These are phyloP conservation scores for Toxotes jaculatrix DNA, from an alignment of 2,113 vertebrate species.

Conservation along the genomic window DNA sequence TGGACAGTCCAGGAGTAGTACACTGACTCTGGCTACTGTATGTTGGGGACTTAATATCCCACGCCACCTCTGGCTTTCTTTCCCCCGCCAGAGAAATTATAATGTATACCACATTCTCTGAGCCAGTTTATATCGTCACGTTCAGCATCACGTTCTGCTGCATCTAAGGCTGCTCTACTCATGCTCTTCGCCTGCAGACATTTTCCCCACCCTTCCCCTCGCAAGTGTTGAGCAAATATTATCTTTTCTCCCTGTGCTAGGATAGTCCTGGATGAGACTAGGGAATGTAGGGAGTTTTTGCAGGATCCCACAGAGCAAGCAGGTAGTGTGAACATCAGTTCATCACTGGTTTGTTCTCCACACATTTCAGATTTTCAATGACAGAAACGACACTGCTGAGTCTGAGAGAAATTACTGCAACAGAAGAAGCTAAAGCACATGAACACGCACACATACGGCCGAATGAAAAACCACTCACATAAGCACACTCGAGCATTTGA, in stretches of 20 bases:
- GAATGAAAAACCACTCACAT: neutral
- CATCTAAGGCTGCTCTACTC: constrained; percentile 3
- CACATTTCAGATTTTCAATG: neutral
- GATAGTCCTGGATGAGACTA: neutral
- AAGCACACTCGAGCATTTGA: constrained; percentile 2
- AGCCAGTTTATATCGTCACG: neutral
- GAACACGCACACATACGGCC: neutral
- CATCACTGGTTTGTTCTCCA: constrained; percentile 18
- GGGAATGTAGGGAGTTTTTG: constrained; percentile 10
- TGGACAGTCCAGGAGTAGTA: neutral
- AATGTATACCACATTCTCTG: neutral
- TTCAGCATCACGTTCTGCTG: constrained; percentile 5
- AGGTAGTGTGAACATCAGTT: constrained; percentile 3
- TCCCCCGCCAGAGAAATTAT: neutral
- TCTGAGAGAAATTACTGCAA: neutral
- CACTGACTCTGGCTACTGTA: neutral
- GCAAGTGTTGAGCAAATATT: constrained; percentile 27
- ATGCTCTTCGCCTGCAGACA: neutral
- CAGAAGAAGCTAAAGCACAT: neutral
- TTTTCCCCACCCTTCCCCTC: neutral
- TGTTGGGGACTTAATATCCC: neutral
- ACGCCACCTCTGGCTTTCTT: neutral
- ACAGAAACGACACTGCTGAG: neutral
- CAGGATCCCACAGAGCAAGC: neutral
- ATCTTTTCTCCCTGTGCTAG: neutral